Evolutionary conservation across 2,113 vertebrate genomes (phyloP).

Genomic region (Pedetes capensis): DNA sequence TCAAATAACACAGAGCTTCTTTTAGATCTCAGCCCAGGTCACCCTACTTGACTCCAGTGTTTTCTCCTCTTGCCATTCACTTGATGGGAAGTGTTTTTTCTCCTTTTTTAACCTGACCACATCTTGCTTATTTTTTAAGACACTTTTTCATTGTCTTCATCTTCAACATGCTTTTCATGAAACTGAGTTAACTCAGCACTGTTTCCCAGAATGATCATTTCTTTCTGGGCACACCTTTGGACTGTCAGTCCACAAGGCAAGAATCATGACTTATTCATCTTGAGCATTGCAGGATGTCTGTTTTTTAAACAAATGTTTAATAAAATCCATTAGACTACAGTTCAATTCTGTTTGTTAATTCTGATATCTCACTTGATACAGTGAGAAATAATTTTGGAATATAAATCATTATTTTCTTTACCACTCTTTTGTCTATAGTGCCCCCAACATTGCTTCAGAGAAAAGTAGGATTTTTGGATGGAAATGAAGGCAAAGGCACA

Average conservation of each 20-base stretch:
- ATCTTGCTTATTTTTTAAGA: neutral
- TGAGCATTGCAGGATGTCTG: neutral
- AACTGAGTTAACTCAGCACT: neutral
- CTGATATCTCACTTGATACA: neutral
- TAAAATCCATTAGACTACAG: neutral
- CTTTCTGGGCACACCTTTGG: neutral
- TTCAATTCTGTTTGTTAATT: neutral
- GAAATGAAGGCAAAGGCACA: neutral
- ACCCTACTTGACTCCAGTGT: neutral
- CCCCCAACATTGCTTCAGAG: neutral
- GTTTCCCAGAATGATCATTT: neutral
- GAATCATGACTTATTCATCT: neutral
- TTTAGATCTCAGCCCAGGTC: neutral
- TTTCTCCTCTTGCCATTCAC: neutral
- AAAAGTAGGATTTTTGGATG: neutral
- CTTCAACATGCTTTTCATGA: neutral
- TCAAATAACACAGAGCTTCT: neutral
- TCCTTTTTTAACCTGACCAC: neutral
- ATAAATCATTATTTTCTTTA: neutral
- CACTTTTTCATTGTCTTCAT: neutral
- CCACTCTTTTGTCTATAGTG: neutral
- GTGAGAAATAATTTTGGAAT: neutral
- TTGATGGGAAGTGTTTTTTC: neutral
- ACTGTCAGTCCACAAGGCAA: neutral
- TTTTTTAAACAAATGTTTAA: neutral